Base-by-base conservation (phyloP, 2,797 vertebrate species). In the Dendrocincla fuliginosa region DNA sequence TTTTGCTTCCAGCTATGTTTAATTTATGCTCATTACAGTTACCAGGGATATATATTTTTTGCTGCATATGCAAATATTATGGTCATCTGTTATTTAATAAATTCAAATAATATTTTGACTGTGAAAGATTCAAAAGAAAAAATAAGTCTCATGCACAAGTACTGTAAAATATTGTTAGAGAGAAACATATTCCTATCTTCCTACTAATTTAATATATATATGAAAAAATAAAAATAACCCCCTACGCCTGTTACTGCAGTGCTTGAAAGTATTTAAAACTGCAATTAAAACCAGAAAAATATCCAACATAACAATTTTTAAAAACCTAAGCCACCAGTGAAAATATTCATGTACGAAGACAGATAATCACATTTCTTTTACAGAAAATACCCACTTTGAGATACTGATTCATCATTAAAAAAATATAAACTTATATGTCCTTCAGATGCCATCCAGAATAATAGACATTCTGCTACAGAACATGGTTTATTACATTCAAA, bases 1-100 rank as follows among this genome's bases (percentile, higher is more conserved):
- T 87, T 78, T 68, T 89, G 41, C 57, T 91, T 92, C 88, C 83
- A 65, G 42, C 65, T 88, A 3, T 17, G 3, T 68, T 59, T 84
- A 89, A 84, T 90, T 95, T 94, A 82, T 76, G 65, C 13, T 83
- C 8, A 41, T 91, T 93, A 77, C 22, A 50, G 55, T 83, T 91
- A 87, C 68, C 88, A 95, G 74, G 57, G 77, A 79, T 90, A 73
- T 90, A 73, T 28, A 28, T 76, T 91, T 95, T 96, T 91, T 93
- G 19, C 35, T 82, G 50, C 52, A 23, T 83, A 69, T 80, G 60
- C 41, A 77, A 81, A 79, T 82, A 15, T 60, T 89, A 65, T 24
- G 44, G 70, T 94, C 25, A 52, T 90, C 33, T 90, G 59, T 82
- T 91, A 87, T 87, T 91, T 86, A 83, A 80, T 90, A 93, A 94